Evolutionary conservation across 2,113 vertebrate species (phyloP).

Genomic region (Prunella himalayana): DNA sequence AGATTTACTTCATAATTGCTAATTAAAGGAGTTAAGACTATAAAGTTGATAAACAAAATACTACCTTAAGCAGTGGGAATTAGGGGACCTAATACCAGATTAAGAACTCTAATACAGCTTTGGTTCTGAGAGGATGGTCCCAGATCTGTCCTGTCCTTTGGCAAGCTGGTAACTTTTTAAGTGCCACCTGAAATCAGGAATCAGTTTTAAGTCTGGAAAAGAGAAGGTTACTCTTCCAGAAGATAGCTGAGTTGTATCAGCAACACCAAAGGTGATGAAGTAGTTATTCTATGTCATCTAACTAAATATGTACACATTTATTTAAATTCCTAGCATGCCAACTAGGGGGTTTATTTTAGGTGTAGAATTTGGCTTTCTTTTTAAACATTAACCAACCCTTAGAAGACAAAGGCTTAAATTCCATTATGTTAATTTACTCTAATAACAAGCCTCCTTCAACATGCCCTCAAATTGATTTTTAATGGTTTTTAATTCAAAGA

Average conservation of each 20-base stretch:
- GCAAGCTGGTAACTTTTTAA: background rate
- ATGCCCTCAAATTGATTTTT: conserved; percentile 62
- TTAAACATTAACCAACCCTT: background rate
- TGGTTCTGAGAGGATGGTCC: background rate
- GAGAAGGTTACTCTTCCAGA: background rate
- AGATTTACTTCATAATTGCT: background rate
- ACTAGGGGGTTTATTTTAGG: background rate
- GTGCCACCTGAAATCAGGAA: background rate
- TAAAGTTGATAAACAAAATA: background rate
- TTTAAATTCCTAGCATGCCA: background rate
- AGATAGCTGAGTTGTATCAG: background rate
- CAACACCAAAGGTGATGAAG: background rate
- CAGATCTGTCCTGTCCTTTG: background rate
- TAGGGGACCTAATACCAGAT: background rate
- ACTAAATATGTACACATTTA: background rate
- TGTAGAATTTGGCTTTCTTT: background rate
- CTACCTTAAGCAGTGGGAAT: background rate
- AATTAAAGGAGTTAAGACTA: background rate
- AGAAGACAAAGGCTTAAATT: conserved; percentile 3
- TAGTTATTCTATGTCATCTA: background rate
- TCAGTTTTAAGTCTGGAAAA: background rate
- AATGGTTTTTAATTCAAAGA: conserved; percentile 53
- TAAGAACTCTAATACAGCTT: background rate
- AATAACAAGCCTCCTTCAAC: conserved; percentile 39
- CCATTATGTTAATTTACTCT: conserved; percentile 49